phyloP scores from a whole-genome alignment of 1,140 invertebrate species.

The Micrasema minimum region DNA sequence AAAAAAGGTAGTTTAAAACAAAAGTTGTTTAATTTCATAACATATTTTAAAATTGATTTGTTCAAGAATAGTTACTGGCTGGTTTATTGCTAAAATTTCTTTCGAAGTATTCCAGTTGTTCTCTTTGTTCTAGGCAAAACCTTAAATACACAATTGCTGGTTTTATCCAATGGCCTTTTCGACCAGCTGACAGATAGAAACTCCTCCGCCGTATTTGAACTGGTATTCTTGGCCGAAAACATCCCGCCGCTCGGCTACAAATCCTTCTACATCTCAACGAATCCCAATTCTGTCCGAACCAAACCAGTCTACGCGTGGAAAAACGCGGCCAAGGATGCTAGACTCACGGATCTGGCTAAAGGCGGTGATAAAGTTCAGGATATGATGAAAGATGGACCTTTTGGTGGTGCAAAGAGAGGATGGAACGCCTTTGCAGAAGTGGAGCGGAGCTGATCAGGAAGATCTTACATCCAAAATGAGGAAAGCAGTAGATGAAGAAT shows the following conservation, averaged over 20 bases:
- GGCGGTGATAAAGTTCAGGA: neutral
- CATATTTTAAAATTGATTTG: too few species aligned
- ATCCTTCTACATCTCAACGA: slow-evolving; percentile 53
- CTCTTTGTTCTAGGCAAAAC: slow-evolving; percentile 62
- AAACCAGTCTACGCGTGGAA: neutral
- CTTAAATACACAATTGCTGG: slow-evolving; percentile 71
- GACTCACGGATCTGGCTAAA: too few species aligned
- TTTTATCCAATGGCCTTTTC: slow-evolving; percentile 68
- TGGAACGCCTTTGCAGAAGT: neutral
- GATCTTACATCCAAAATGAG: slow-evolving; percentile 10
- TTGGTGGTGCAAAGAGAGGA: too few species aligned
- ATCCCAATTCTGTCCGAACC: neutral
- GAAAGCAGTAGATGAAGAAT: slow-evolving; percentile 11
- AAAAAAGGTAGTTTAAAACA: too few species aligned
- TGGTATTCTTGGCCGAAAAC: slow-evolving; percentile 73
- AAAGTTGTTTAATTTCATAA: too few species aligned
- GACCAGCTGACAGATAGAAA: slow-evolving; percentile 72
- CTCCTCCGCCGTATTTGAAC: slow-evolving; percentile 71
- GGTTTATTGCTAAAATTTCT: too few species aligned
- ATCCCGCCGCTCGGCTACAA: slow-evolving; percentile 76
- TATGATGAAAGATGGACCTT: slow-evolving; percentile 10
- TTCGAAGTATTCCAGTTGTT: too few species aligned
- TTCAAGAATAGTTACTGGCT: too few species aligned
- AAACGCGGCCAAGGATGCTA: too few species aligned
- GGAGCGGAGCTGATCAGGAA: slow-evolving; percentile 6